Evolutionary conservation across 2,888 invertebrate species (phyloP), one percentile per base, ranked within the genome.

Genomic region (Sympetrum striolatum): DNA sequence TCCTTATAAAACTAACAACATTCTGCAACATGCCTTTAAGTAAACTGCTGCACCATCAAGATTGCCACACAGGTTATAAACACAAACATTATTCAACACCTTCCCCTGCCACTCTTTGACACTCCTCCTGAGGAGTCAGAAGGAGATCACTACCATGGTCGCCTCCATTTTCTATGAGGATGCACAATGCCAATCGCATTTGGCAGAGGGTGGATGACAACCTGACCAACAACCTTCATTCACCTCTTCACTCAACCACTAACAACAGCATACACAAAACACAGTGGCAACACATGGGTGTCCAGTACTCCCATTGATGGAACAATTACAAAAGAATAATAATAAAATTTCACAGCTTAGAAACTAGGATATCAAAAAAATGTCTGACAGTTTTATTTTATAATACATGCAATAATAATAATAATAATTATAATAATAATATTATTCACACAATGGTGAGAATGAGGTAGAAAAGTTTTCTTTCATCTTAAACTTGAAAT

Each of bases 1-100:
- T 86, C 86, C 86, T 86, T 86, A 86, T 86, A 86, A 86, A 86
- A 86, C 86, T 86, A 86, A 86, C 86, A 86, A 86, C 86, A 86
- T 86, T 86, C 86, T 86, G 86, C 86, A 86, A 86, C 86, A 86
- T 86, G 86, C 86, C 86, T 86, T 86, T 86, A 86, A 86, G 86
- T 86, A 86, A 86, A 60, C 58, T 86, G 86, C 86, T 86, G 86
- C 86, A 86, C 86, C 86, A 86, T 60, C 86, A 86, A 86, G 60
- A 86, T 86, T 86, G 86, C 86, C 86, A 86, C 86, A 86, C 86
- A 60, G 86, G 86, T 86, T 86, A 86, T 53, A 86, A 86, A 86
- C 86, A 86, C 86, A n/a, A 86, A 60, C 64, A 86, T 86, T 86
- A 53, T 73, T 86, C 60, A 86, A 86, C 60, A 60, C 86, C 86